Percentiles rank a stretch among this genome's conserved stretches.
Conservation (phyloP, 2,113 vertebrate species). For the Toxostoma redivivum region DNA sequence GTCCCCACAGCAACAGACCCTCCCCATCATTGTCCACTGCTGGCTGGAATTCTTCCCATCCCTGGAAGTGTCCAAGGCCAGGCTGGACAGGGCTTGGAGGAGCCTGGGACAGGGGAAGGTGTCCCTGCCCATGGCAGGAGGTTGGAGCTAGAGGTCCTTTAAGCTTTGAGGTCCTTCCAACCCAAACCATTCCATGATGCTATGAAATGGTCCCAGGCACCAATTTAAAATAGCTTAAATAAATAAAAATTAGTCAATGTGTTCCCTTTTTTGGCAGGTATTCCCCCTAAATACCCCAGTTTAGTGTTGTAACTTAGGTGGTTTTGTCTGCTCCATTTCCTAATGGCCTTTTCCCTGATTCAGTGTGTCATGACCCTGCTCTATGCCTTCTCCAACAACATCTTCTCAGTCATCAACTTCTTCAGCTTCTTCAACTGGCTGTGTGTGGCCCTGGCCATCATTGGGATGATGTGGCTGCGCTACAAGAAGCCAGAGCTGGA, state of each 20-base stretch:
- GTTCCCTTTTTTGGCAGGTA: neutral
- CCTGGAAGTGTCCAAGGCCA: neutral
- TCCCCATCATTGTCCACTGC: neutral
- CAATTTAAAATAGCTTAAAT: neutral
- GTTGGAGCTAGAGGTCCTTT: neutral
- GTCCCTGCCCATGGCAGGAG: neutral
- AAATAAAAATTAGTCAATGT: neutral
- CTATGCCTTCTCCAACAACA: constrained; percentile 94
- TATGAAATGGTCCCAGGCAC: neutral
- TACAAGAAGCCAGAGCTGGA: constrained; percentile 91
- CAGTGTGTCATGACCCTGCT: constrained; percentile 95
- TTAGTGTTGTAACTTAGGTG: neutral
- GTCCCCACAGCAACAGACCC: neutral
- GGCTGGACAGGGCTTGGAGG: neutral
- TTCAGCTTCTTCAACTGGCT: constrained; percentile 99
- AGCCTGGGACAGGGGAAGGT: neutral
- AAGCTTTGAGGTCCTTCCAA: neutral
- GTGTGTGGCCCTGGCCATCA: constrained; percentile 93
- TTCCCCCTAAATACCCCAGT: neutral
- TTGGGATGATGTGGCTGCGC: constrained; percentile 96
- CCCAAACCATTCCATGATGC: neutral
- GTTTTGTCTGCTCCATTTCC: neutral
- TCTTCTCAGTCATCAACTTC: constrained; percentile 99
- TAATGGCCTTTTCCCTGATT: neutral
- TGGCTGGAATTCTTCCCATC: neutral